Evolutionary conservation across 2,797 vertebrate species (phyloP).

Genomic region (Dendrocincla fuliginosa): DNA sequence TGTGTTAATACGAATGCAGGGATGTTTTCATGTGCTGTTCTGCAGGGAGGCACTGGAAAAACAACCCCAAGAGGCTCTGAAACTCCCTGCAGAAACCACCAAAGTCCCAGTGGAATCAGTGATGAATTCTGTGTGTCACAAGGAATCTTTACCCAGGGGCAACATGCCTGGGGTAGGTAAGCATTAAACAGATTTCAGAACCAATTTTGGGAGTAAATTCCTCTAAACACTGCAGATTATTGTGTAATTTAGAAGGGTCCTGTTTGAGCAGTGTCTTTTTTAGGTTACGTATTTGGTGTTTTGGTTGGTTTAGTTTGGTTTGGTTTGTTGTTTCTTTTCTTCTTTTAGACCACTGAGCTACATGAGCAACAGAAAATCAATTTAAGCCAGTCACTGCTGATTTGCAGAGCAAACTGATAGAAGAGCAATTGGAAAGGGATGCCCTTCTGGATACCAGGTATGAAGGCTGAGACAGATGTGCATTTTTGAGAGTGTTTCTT

Average conservation of each 20-base stretch:
- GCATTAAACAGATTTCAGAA: neutral
- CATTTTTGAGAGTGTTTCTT: neutral
- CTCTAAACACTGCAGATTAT: neutral
- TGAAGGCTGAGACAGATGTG: neutral
- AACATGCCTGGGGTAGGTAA: neutral
- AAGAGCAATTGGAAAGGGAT: slow-evolving; percentile 77
- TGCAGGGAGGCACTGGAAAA: neutral
- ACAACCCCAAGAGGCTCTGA: neutral
- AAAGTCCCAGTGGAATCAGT: neutral
- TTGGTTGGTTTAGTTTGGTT: neutral
- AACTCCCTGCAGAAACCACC: neutral
- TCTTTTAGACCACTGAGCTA: slow-evolving; percentile 68
- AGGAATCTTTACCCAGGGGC: neutral
- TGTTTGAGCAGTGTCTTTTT: neutral
- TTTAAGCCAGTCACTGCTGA: slow-evolving; percentile 70
- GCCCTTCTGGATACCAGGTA: slow-evolving; percentile 79
- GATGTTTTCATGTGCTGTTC: neutral
- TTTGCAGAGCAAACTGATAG: slow-evolving; percentile 77
- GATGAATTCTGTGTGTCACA: neutral
- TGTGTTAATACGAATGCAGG: neutral
- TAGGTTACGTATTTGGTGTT: neutral
- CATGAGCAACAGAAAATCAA: slow-evolving; percentile 69
- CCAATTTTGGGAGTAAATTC: neutral
- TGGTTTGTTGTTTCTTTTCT: neutral
- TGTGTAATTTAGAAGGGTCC: neutral